A percentile compares a stretch with the other conserved stretches of the same genome.
Evolutionary conservation across 1,140 invertebrate species (phyloP).

Genomic region (Ostrea denselamellosa): DNA sequence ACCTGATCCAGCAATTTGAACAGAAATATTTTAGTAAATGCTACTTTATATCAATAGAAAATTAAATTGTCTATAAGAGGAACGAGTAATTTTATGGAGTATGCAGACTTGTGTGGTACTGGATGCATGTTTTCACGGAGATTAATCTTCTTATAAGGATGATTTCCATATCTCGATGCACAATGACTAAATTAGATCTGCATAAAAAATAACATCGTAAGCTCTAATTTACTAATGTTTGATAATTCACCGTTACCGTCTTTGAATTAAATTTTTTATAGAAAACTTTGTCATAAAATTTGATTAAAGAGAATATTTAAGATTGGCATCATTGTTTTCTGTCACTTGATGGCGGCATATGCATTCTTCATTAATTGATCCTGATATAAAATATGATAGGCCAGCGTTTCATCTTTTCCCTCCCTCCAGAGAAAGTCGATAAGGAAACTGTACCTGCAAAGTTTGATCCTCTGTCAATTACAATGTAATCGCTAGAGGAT

Average conservation of each 20-base stretch:
- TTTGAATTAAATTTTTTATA: conserved; percentile 22
- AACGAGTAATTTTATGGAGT: not conserved
- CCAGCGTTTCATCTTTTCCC: not conserved
- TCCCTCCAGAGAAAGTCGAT: conserved; percentile 16
- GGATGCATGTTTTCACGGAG: not conserved
- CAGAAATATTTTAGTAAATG: too few relatives aligned
- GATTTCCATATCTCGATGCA: not conserved
- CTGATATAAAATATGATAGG: conserved; percentile 20
- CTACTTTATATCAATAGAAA: too few relatives aligned
- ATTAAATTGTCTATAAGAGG: not conserved
- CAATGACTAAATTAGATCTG: not conserved
- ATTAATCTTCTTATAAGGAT: not conserved
- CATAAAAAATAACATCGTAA: not conserved
- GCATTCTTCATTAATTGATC: conserved; percentile 36
- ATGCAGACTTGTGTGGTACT: not conserved
- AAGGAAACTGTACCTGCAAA: not conserved
- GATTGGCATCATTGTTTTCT: not conserved
- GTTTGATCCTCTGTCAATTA: conserved; percentile 4
- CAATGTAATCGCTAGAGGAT: not conserved
- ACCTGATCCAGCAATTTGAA: too few relatives aligned
- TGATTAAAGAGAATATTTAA: conserved; percentile 5
- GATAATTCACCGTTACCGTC: not conserved
- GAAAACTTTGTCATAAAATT: conserved; percentile 28
- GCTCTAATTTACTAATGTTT: not conserved
- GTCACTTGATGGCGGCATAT: not conserved